A percentile compares a stretch with the other conserved stretches of the same genome.
These are phyloP conservation scores for Sinocyclocheilus grahami DNA, from an alignment of 2,113 vertebrate species.

Conservation along the genomic window DNA sequence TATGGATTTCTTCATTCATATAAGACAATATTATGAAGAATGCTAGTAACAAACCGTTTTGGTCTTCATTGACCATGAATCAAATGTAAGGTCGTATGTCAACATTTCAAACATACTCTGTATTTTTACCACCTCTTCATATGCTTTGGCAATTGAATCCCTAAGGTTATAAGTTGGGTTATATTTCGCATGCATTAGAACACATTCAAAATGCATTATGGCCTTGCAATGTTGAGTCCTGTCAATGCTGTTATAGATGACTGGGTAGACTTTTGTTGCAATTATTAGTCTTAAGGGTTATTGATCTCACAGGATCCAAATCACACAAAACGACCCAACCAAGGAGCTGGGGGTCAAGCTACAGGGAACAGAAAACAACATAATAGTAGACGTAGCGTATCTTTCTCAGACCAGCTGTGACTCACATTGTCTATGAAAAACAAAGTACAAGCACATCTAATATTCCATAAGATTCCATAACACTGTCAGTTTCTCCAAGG, in stretches of 20 bases:
- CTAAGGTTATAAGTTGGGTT: slow-evolving; percentile 20
- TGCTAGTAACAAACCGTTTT: not conserved
- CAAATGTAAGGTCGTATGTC: not conserved
- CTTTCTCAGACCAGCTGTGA: slow-evolving; percentile 15
- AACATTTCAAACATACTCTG: not conserved
- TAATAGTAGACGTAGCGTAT: slow-evolving; percentile 5
- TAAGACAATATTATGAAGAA: not conserved
- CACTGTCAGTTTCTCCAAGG: slow-evolving; percentile 1
- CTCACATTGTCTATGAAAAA: slow-evolving; percentile 31
- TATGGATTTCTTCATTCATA: not conserved
- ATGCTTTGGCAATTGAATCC: not conserved
- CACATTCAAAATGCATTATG: slow-evolving; percentile 43
- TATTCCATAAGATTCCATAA: slow-evolving; percentile 24
- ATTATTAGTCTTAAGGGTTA: slow-evolving; percentile 29
- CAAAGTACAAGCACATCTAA: slow-evolving; percentile 45
- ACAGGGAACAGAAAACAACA: slow-evolving; percentile 18
- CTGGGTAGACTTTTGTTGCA: slow-evolving; percentile 18
- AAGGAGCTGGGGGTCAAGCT: slow-evolving; percentile 36
- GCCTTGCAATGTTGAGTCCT: slow-evolving; percentile 21
- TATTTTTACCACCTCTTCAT: not conserved
- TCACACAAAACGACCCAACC: slow-evolving; percentile 39
- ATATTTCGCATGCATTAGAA: slow-evolving; percentile 37
- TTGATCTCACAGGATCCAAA: slow-evolving; percentile 31
- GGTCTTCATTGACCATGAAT: not conserved
- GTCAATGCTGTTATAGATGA: slow-evolving; percentile 13